Conservation (phyloP, 2,888 invertebrate genomes). For the Metacarcinus magister region DNA sequence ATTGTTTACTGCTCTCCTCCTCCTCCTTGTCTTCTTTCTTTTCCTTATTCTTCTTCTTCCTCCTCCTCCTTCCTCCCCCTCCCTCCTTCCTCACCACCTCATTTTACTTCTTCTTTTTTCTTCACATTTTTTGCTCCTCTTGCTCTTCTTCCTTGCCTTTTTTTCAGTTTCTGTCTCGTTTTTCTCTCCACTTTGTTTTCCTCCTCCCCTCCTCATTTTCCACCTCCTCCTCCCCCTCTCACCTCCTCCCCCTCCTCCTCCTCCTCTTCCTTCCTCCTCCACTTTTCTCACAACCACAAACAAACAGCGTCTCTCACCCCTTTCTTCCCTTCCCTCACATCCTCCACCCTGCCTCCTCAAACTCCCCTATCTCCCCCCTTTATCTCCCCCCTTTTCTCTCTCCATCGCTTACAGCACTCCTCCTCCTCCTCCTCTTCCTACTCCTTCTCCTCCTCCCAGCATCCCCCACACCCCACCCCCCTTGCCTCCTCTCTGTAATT, state of each 20-base stretch:
- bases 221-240: not conserved
- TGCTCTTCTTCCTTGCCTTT: too few species aligned
- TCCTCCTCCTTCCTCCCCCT: too few species aligned
- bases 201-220: too few species aligned
- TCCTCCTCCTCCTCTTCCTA: not conserved
- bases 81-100: too few species aligned
- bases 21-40: too few species aligned
- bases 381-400: not conserved
- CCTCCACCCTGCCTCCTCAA: not conserved
- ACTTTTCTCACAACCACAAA: not conserved
- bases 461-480: not conserved
- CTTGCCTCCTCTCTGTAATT: conserved; percentile 72
- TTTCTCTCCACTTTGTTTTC: too few species aligned
- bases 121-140: too few species aligned
- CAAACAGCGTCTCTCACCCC: not conserved
- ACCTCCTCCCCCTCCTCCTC: not conserved
- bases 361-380: not conserved
- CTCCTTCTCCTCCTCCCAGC: not conserved
- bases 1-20: too few species aligned
- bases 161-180: too few species aligned
- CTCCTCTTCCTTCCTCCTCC: not conserved
- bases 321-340: not conserved
- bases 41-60: too few species aligned
- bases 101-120: too few species aligned
- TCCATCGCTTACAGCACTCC: not conserved